Percentiles rank a stretch among this genome's conserved stretches.
These are phyloP conservation scores for Anabacerthia variegaticeps DNA, from an alignment of 2,797 vertebrate genomes.

Conservation along the genomic window DNA sequence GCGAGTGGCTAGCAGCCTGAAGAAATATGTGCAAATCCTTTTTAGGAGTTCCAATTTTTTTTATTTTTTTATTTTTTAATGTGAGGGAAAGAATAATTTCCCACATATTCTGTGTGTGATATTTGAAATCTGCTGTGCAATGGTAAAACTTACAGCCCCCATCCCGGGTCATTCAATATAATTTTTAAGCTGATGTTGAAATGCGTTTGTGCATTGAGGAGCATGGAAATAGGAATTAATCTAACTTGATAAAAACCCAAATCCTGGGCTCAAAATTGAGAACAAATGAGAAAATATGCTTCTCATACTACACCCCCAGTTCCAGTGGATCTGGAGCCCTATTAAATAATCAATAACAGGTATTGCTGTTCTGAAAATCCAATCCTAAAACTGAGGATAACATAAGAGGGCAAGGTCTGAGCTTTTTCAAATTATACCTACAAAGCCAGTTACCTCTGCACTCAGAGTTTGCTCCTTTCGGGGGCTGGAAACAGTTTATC, in stretches of 20 bases:
- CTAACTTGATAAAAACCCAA: neutral
- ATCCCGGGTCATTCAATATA: neutral
- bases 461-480: neutral
- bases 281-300: neutral
- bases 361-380: neutral
- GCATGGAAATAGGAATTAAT: neutral
- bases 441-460: neutral
- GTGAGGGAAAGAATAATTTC: neutral
- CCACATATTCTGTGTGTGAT: neutral
- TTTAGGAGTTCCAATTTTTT: conserved; percentile 25
- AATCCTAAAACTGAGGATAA: neutral
- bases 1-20: conserved; percentile 41
- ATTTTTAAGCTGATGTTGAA: neutral
- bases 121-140: conserved; percentile 13
- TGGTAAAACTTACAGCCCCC: neutral
- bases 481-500: neutral
- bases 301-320: neutral
- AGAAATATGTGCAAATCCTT: conserved; percentile 56
- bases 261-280: neutral
- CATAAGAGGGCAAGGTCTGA: neutral
- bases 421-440: neutral
- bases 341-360: neutral
- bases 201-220: neutral
- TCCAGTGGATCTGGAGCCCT: neutral
- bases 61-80: neutral